phyloP scores from a whole-genome alignment of 2,888 invertebrate genomes.

The Plebejus melissa region DNA sequence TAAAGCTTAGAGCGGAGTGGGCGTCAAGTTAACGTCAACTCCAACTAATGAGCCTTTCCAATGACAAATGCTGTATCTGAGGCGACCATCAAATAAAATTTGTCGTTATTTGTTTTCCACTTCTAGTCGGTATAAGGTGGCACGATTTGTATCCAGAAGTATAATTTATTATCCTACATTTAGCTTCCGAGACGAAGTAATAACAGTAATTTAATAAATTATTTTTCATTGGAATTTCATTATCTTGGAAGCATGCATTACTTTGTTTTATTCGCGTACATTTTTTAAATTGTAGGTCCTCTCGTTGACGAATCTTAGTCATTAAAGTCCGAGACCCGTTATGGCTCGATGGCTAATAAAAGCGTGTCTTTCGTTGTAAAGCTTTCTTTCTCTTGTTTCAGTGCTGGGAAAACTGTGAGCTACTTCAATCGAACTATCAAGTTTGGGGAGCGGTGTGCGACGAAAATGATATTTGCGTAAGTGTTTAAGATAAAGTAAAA shows the following conservation, averaged over 20 bases:
- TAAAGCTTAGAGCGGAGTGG: conserved; percentile 64
- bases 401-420: conserved; percentile 88
- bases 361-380: not conserved
- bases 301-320: conserved; percentile 8
- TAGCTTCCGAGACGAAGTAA: conserved; percentile 15
- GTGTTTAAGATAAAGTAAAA: conserved; percentile 49
- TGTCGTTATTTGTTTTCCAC: conserved; percentile 46
- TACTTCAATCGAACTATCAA: conserved; percentile 85
- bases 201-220: conserved; percentile 21
- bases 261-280: conserved; percentile 12
- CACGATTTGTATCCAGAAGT: conserved; percentile 21
- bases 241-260: not conserved
- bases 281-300: conserved; percentile 1
- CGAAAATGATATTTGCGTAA: conserved; percentile 85
- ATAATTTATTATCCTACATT: conserved; percentile 29
- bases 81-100: conserved; percentile 49
- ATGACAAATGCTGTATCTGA: conserved; percentile 71
- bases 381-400: conserved; percentile 72
- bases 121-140: conserved; percentile 27
- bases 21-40: conserved; percentile 74
- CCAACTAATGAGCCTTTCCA: conserved; percentile 69
- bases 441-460: conserved; percentile 86
- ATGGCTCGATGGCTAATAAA: not conserved
- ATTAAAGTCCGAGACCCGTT: not conserved
- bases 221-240: conserved; percentile 9